Base-by-base conservation (phyloP, 2,888 invertebrate genomes). In the Aquatica leii region DNA sequence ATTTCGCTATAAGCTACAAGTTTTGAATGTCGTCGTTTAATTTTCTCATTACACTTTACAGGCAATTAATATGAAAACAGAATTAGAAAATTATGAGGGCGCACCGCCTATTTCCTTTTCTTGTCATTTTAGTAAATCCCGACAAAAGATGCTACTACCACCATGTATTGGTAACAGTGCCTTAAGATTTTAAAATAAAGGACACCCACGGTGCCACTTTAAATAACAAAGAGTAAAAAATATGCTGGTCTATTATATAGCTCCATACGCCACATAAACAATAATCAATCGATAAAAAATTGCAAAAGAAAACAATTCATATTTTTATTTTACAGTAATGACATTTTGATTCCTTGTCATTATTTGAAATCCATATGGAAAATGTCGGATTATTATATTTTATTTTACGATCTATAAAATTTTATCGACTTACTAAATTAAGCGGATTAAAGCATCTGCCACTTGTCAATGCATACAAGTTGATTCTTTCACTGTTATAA, bases 191-290 rank as follows among this genome's bases (percentile, higher is more conserved):
- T 49, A 31, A 52, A 51, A 59, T 53, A 59, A 53, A 59, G 70
- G 69, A 62, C 69, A 69, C 68, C 69, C 70, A 68, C 67, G 46
- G 67, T 31, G 65, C 18, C 48, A 18, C 53, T 43, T 54, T 57
- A 48, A 62, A 70, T 73, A 72, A 74, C 71, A 71, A 73, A 74
- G 72, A 74, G 73, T 71, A 68, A 52, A 51, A 53, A 59, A 52
- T 73, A 75, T 74, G 74, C 74, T 72, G 74, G 74, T 69, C 67
- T 69, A 73, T 74, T 75, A 73, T 75, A 68, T 68, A 69, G 70
- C 67, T 65, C 65, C 63, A 63, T 62, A 67, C 67, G 71, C 71
- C 72, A 66, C 69, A 71, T 69, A 71, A 72, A 71, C 59, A 70
- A 71, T 67, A 66, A 17, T 37, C 48, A 12, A n/a, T 37, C 48